Base-by-base conservation (phyloP, 2,113 vertebrate species). In the Phycodurus eques region DNA sequence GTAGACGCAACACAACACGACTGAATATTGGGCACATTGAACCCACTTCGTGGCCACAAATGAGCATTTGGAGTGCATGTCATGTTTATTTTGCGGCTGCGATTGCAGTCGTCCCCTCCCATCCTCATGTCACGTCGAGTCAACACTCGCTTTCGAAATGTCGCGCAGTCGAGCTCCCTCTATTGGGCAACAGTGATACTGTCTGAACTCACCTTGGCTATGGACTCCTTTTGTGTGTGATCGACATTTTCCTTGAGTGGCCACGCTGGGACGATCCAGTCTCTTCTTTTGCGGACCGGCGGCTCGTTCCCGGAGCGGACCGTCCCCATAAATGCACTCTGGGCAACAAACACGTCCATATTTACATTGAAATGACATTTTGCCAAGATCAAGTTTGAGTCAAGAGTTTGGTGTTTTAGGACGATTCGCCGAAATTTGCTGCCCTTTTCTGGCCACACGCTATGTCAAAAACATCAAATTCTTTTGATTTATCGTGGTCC, bases 221-320 rank as follows among this genome's bases (percentile, higher is more conserved):
- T 92, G 0, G 76, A 93, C 31, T 92, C 88, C 46, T 27, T 78
- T 0, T 46, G 42, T 6, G 91, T 94, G 71, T 94, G 93, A 75
- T 98, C 92, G 4, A 78, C 59, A 39, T 95, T 95, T 72, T 97
- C 96, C 2, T 7, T 65, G 49, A 98, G 85, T 20, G 72, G 14
- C 39, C 85, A 89, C 0, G 95, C 91, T 44, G 94, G 94, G 0
- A 94, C 87, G 57, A 95, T 88, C 96, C 96, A 98, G 57, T 95
- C 89, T 46, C 95, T 83, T 76, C 88, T 96, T 33, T 91, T 91
- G 66, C 96, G 91, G 0, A 79, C 53, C 27, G 27, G 27, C 12
- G 79, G 73, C 15, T 5, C 43, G 8, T 49, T 22, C 42, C 13
- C 49, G 31, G 76, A 66, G 33, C 47, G 17, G 51, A 56, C 20